phyloP scores from a whole-genome alignment of 1,140 invertebrate species.

The Drosophila rhopaloa region DNA sequence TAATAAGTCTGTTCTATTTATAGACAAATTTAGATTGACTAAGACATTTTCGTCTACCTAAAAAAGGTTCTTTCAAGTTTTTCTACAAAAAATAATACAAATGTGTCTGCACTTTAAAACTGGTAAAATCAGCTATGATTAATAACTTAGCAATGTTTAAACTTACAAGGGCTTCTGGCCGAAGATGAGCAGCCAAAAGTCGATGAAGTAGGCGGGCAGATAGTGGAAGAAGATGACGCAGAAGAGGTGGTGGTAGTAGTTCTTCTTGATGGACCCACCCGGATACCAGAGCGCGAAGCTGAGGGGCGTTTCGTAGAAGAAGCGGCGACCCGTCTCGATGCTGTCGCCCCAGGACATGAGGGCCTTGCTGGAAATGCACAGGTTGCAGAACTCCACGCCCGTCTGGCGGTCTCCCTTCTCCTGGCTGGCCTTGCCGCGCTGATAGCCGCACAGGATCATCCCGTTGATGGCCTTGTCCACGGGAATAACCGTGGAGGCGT shows the following conservation, averaged over 20 bases:
- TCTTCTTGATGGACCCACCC: slow-evolving; percentile 90
- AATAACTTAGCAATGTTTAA: no score
- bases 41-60: no score
- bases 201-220: slow-evolving; percentile 93
- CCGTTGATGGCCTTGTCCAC: slow-evolving; percentile 93
- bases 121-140: no score
- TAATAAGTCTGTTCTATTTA: no score
- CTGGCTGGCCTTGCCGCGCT: slow-evolving; percentile 85
- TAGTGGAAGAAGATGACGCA: slow-evolving; percentile 90
- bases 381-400: slow-evolving; percentile 86
- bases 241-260: slow-evolving; percentile 88
- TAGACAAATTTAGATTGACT: no score
- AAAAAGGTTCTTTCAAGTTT: no score
- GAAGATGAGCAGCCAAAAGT: slow-evolving; percentile 88
- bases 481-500: slow-evolving; percentile 90
- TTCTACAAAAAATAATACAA: no score
- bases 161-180: slow-evolving; percentile 93
- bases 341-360: slow-evolving; percentile 92
- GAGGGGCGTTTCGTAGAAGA: slow-evolving; percentile 87
- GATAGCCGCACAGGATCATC: slow-evolving; percentile 90
- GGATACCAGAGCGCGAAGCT: slow-evolving; percentile 92
- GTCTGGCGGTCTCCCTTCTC: slow-evolving; percentile 40
- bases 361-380: slow-evolving; percentile 87
- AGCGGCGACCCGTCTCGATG: slow-evolving; percentile 88
- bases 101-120: no score